Evolutionary conservation across 2,113 vertebrate genomes (phyloP), one percentile per base, ranked within the genome.

Genomic region (Chloroceryle aenea): DNA sequence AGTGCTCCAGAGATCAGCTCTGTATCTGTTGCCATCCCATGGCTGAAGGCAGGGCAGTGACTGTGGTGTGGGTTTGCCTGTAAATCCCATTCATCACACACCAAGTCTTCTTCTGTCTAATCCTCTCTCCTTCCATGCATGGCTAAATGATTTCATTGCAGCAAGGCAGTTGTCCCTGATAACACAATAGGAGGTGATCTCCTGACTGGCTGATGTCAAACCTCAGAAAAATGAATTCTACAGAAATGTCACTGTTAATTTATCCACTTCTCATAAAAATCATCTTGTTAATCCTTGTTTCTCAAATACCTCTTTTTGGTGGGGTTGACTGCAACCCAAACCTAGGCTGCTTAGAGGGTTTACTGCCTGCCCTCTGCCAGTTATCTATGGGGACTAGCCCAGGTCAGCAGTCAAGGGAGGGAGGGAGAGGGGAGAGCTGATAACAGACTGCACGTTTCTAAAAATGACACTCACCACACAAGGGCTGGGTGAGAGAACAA

Each of bases 21-120:
- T 0, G 0, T 10, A 6, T 74, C 61, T 7, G 7, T 55, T 45
- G 32, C 40, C 36, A 10, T 67, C 38, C 32, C 42, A 5, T 1
- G 30, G 85, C 12, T 1, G 16, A 48, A 76, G 75, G 78, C 20
- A 59, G 85, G 81, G 64, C 69, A 87, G 75, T 0, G 1, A 12
- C 43, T 8, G 22, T 22, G 20, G 56, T 1, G 22, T 4, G 3
- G 32, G 40, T 38, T 81, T 91, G 55, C 59, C 55, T 50, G 59
- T 30, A 90, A 96, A 94, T 94, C 94, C 85, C 78, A 83, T 89
- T 94, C 77, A 89, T 19, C 91, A 94, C 48, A 55, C 62, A 47
- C 20, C 40, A 50, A 71, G 48, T 30, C 40, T 6, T 53, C 84
- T 74, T 68, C 92, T 72, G 6, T 45, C 71, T 91, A 94, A 97